Evolutionary conservation across 2,797 vertebrate species (phyloP), one percentile per base, ranked within the genome.

Genomic region (Vultur gryphus): DNA sequence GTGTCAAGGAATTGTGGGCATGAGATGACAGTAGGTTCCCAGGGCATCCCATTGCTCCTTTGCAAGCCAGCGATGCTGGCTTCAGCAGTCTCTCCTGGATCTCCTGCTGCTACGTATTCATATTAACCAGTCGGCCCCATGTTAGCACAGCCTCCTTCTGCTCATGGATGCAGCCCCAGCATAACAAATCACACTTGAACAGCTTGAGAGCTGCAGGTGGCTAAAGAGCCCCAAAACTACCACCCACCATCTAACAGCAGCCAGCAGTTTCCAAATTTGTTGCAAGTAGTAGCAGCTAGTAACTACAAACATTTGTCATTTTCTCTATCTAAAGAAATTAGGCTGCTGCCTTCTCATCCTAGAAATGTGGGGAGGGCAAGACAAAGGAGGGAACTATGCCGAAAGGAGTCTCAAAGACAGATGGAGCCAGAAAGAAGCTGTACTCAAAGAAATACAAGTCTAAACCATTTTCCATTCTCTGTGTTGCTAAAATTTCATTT

Each of bases 121-220:
- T 54, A 69, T 39, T 54, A 49, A 43, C 55, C 55, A 44, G 20
- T 9, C 10, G 1, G 16, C 18, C 43, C 24, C 9, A 2, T 16
- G 18, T 55, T 59, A 67, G 44, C 78, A 59, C 11, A 25, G 61
- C 44, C 57, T 90, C 18, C 28, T 16, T 49, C 61, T 52, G 72
- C 55, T 96, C 48, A 41, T 0, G 0, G 51, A 35, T 78, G 69
- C 57, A 78, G 59, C 48, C 19, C 48, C 65, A 73, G 37, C 83
- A 75, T 16, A 80, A 55, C 41, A 81, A 90, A 88, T 65, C 15
- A 20, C 57, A 57, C 69, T 75, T 67, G 41, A 86, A 44, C 52
- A 93, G 72, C 84, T 81, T 75, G 81, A 78, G 89, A 93, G 69
- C 69, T 81, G 72, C 70, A 71, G 77, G 89, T 88, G 89, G 73